These are phyloP conservation scores for Florisuga fusca DNA, from an alignment of 2,797 vertebrate species.

Conservation along the genomic window DNA sequence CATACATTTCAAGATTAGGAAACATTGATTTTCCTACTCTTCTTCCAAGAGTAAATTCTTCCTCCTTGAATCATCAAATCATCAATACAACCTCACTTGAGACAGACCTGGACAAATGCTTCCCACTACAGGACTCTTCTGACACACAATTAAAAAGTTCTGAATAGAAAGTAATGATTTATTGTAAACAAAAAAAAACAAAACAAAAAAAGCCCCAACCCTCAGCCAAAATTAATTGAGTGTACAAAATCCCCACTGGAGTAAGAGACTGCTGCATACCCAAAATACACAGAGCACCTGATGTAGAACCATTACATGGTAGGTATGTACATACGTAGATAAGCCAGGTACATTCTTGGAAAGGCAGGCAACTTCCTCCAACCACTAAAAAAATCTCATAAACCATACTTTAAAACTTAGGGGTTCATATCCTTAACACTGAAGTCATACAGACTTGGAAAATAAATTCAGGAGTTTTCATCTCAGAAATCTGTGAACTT, in stretches of 20 bases:
- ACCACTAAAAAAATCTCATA: background rate
- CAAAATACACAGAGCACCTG: background rate
- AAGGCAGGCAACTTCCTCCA: background rate
- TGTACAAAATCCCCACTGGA: background rate
- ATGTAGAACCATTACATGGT: background rate
- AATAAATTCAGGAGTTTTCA: background rate
- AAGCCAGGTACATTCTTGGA: background rate
- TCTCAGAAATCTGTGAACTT: background rate
- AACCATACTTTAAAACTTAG: background rate
- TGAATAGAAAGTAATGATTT: background rate
- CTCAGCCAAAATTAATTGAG: background rate
- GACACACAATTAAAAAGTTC: background rate
- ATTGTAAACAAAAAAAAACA: background rate
- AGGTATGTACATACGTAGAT: accelerated
- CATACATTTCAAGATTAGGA: background rate
- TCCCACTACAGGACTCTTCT: background rate
- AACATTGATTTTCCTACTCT: background rate
- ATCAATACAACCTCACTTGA: background rate
- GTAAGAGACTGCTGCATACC: background rate
- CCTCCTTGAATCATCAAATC: background rate
- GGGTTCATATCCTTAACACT: background rate
- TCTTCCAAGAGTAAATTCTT: background rate
- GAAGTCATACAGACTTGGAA: background rate
- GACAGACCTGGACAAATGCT: background rate
- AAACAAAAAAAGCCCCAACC: background rate